Conservation (phyloP, 37 sponge, comb jelly and placozoan species). For the Oopsacas minuta region DNA sequence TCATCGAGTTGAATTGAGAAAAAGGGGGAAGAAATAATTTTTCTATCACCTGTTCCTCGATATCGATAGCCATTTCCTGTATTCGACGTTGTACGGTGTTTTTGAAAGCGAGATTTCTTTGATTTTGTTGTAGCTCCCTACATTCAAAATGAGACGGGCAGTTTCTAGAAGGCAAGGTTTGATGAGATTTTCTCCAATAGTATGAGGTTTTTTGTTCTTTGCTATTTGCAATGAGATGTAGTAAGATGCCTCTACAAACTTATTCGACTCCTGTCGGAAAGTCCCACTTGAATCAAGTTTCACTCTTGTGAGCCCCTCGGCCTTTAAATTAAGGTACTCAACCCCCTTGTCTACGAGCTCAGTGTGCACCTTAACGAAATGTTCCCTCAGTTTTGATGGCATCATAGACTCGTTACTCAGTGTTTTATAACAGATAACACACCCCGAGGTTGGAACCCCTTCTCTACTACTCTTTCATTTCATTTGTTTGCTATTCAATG, state of each 20-base stretch:
- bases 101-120: constrained; percentile 17
- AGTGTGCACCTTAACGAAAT: constrained; percentile 2
- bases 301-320: constrained; percentile 15
- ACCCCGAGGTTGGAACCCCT: background rate
- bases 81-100: constrained; percentile 19
- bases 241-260: constrained; percentile 19
- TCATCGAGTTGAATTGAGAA: constrained; percentile 16
- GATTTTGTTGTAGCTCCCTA: constrained; percentile 8
- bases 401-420: constrained; percentile 9
- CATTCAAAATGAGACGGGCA: constrained; percentile 14
- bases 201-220: constrained; percentile 12
- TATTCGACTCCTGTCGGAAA: constrained; percentile 13
- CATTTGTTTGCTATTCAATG: no score
- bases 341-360: constrained; percentile 13
- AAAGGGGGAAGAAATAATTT: constrained; percentile 1
- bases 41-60: constrained; percentile 17
- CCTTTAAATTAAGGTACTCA: constrained; percentile 8
- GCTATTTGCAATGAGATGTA: constrained; percentile 16
- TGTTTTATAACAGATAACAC: constrained; percentile 11
- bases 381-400: constrained; percentile 6
- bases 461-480: no score
- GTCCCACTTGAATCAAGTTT: constrained; percentile 16
- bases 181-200: constrained; percentile 9
- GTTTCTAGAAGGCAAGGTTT: constrained; percentile 19
- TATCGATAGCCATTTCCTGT: constrained; percentile 12